phyloP scores from a whole-genome alignment of 2,888 invertebrate genomes.

The Hyposoter dolosus region DNA sequence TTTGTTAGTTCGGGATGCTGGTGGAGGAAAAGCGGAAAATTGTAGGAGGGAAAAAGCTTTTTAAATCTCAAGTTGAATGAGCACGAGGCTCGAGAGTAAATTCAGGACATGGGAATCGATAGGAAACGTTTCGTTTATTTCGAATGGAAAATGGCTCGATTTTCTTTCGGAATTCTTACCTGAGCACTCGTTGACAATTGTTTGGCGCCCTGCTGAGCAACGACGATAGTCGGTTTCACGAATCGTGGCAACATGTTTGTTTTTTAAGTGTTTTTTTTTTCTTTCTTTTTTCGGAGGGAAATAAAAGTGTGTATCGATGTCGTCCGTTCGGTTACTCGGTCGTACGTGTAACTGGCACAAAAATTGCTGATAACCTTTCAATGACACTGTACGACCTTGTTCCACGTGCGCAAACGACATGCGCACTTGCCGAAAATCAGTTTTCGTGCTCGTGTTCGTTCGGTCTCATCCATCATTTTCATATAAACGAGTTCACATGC shows the following conservation, averaged over 20 bases:
- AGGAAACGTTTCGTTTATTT: not conserved
- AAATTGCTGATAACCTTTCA: slow-evolving; percentile 54
- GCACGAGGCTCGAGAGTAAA: slow-evolving; percentile 31
- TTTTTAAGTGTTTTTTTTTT: slow-evolving; percentile 30
- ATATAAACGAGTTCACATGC: too few species aligned
- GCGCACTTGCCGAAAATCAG: slow-evolving; percentile 47
- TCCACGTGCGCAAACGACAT: slow-evolving; percentile 55
- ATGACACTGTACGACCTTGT: slow-evolving; percentile 72
- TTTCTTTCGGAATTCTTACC: slow-evolving; percentile 72
- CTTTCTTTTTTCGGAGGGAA: slow-evolving; percentile 24
- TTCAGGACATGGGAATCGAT: slow-evolving; percentile 1
- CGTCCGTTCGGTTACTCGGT: slow-evolving; percentile 56
- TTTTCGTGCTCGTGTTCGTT: not conserved
- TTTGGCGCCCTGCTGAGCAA: slow-evolving; percentile 79
- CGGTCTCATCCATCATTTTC: too few species aligned
- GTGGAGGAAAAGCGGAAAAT: not conserved
- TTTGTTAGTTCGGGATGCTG: not conserved
- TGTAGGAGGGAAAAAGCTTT: slow-evolving; percentile 4
- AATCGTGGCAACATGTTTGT: slow-evolving; percentile 81
- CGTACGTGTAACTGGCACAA: slow-evolving; percentile 60
- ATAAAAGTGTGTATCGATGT: slow-evolving; percentile 20
- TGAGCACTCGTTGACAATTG: slow-evolving; percentile 80
- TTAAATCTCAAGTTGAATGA: slow-evolving; percentile 12
- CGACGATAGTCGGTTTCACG: slow-evolving; percentile 76
- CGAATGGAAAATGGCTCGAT: slow-evolving; percentile 18